Percentiles rank a stretch among this genome's conserved stretches.
Evolutionary conservation across 2,797 vertebrate species (phyloP).

Genomic region (Sciurus carolinensis): DNA sequence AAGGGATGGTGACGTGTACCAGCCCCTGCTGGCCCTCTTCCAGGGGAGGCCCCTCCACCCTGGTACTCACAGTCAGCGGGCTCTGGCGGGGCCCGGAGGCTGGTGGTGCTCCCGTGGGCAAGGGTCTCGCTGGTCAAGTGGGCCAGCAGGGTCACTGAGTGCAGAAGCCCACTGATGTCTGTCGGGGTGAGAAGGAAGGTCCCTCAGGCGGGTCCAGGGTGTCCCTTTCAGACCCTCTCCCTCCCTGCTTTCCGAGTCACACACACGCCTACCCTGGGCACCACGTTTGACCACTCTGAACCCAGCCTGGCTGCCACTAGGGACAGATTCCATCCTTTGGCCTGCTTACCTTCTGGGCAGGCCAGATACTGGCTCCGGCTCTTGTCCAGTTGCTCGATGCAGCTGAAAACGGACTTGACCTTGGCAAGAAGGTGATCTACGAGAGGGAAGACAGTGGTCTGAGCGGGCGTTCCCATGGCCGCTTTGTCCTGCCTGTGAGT

Average conservation of each 20-base stretch:
- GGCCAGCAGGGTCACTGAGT: slow-evolving; percentile 93
- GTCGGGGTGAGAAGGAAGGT: not conserved
- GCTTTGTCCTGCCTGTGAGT: not conserved
- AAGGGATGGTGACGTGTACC: not conserved
- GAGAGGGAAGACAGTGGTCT: not conserved
- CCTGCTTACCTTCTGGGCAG: slow-evolving; percentile 91
- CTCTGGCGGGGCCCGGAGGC: slow-evolving; percentile 94
- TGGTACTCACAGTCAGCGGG: slow-evolving; percentile 93
- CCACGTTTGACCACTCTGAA: not conserved
- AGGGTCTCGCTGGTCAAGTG: slow-evolving; percentile 96
- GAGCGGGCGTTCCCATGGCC: not conserved
- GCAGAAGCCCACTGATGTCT: slow-evolving; percentile 93
- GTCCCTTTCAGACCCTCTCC: not conserved
- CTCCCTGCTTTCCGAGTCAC: too few relatives aligned
- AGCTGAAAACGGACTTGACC: slow-evolving; percentile 91
- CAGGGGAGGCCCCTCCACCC: fast-evolving
- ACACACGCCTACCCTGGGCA: not conserved
- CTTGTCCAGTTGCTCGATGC: slow-evolving; percentile 90
- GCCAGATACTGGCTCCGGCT: slow-evolving; percentile 89
- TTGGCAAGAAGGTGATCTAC: slow-evolving; percentile 96
- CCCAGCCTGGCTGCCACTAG: fast-evolving
- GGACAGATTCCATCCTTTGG: fast-evolving
- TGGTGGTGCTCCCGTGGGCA: slow-evolving; percentile 94
- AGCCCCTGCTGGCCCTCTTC: too few relatives aligned
- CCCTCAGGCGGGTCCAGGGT: not conserved